Evolutionary conservation across 1,140 invertebrate species (phyloP).

Genomic region (Drosophila trapezifrons): DNA sequence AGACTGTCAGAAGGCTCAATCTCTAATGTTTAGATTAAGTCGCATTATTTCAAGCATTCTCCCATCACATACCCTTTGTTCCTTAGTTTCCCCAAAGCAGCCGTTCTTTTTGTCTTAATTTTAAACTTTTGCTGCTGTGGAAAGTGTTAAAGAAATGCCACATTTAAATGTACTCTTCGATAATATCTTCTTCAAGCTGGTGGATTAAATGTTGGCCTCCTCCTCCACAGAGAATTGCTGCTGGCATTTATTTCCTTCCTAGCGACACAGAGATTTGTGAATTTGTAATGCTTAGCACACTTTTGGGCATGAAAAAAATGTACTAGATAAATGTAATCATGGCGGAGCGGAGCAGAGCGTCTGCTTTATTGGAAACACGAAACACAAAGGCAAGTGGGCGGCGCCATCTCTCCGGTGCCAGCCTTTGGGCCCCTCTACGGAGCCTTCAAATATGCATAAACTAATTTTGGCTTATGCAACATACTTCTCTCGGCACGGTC

Average conservation of each 20-base stretch:
- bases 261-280: constrained; percentile 45
- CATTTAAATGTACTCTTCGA: constrained; percentile 10
- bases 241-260: constrained; percentile 21
- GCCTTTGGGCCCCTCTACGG: constrained; percentile 17
- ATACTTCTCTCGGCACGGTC: constrained; percentile 41
- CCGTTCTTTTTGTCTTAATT: neutral
- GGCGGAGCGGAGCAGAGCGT: constrained; percentile 9
- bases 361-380: constrained; percentile 38
- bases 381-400: constrained; percentile 36
- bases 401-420: neutral
- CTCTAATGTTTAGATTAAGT: neutral
- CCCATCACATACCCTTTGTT: neutral
- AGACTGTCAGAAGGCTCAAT: neutral
- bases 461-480: constrained; percentile 70
- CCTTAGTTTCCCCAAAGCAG: neutral
- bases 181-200: constrained; percentile 24
- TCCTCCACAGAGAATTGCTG: constrained; percentile 18
- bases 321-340: constrained; percentile 48
- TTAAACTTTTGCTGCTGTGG: neutral
- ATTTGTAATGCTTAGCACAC: constrained; percentile 46
- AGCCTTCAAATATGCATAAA: constrained; percentile 67
- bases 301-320: constrained; percentile 32
- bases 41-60: neutral
- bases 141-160: constrained; percentile 23
- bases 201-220: constrained; percentile 24